A percentile compares a stretch with the other conserved stretches of the same genome.
These are phyloP conservation scores for Bedellia somnulentella DNA, from an alignment of 2,888 invertebrate species.

Conservation along the genomic window DNA sequence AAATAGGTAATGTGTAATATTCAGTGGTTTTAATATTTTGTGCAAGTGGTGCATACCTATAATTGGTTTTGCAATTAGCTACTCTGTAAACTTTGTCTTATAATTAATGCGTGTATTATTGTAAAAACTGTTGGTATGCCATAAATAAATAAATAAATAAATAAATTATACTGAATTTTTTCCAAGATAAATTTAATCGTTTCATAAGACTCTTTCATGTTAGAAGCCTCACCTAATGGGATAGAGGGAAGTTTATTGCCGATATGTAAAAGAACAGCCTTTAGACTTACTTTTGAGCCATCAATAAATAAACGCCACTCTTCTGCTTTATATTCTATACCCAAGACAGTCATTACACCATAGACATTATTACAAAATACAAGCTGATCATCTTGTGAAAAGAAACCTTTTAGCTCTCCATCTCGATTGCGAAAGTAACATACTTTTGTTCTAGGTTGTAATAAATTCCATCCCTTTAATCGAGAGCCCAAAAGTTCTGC, in stretches of 20 bases:
- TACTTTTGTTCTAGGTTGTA: slow-evolving; percentile 3
- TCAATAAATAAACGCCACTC: slow-evolving; percentile 7
- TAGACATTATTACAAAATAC: slow-evolving; percentile 5
- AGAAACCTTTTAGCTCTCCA: slow-evolving; percentile 4
- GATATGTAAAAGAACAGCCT: slow-evolving; percentile 5
- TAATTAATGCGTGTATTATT: too few species aligned
- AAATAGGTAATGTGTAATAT: too few species aligned
- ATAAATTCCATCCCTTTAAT: slow-evolving; percentile 5
- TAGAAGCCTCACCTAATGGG: slow-evolving; percentile 1
- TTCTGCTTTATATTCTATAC: slow-evolving; percentile 2
- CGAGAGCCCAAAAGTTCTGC: slow-evolving; percentile 4
- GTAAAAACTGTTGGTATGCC: too few species aligned
- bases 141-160: too few species aligned
- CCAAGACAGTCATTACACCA: slow-evolving; percentile 4
- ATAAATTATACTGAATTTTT: too few species aligned
- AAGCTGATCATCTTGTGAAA: slow-evolving; percentile 4
- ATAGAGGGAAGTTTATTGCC: slow-evolving; percentile 6
- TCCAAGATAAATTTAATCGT: too few species aligned
- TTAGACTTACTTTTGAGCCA: slow-evolving; percentile 6
- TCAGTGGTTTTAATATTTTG: too few species aligned
- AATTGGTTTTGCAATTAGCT: too few species aligned
- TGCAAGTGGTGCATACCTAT: too few species aligned
- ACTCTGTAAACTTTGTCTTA: too few species aligned
- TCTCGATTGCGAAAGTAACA: slow-evolving; percentile 3
- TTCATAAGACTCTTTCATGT: too few species aligned